Evolutionary conservation across 92 coral and sea anemone species (phyloP), one percentile per base, ranked within the genome.

Genomic region (Phymanthus crucifer): DNA sequence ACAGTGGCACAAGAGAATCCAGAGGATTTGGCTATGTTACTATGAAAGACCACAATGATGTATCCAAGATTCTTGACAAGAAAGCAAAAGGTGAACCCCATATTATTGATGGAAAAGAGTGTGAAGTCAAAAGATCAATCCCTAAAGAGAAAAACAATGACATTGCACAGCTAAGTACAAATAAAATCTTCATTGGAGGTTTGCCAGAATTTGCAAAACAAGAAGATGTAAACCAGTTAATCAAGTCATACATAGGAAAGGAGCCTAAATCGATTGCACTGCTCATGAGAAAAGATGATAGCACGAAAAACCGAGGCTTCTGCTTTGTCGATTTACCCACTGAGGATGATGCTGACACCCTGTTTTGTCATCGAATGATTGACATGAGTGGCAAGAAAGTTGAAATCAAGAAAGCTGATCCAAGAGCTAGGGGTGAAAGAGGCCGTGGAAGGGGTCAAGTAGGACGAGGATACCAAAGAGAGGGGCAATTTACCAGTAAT

Each of bases 21-120:
- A 79, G 98, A 78, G 97, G 98, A 32, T 95, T 95, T 83, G 98
- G 98, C 24, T 95, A 90, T 72, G 95, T 95, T 0, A 95, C 98
- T 11, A 90, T 81, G 64, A 77, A 75, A 40, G 88, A 87, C 71
- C 48, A 74, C 24, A 80, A 57, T 23, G 67, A 77, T 31, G 80
- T 92, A 2, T 73, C 70, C 16, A 37, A 84, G 27, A 64, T 78
- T 54, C 70, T 79, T 35, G 74, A 81, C 66, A 70, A 66, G 40
- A 76, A 79, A 40, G 52, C 46, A 33, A 66, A 78, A 27, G 50
- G 50, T 35, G 71, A 76, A 1, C 78, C 90, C 48, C 90, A 89
- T 48, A 74, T 24, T 8, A 76, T 90, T 9, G 94, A 85, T 61
- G 88, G 84, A 0, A 90, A 87, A 66, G 80, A 83, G 29, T 90